Conservation (phyloP, 1,140 invertebrate genomes). For the Trichonephila inaurata region DNA sequence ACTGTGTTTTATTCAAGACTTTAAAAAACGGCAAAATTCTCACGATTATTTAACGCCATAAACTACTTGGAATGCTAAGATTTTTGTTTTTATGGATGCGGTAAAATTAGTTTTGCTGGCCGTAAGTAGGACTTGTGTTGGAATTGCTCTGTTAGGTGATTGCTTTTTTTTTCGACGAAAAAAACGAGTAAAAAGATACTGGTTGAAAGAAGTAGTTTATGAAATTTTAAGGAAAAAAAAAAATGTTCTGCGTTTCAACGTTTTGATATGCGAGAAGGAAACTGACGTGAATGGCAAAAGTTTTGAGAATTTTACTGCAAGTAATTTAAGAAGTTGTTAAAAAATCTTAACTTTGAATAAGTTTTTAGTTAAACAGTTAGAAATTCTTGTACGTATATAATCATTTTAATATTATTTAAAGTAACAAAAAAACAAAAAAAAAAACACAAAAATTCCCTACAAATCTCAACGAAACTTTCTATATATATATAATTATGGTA, state of each 20-base stretch:
- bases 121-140: slow-evolving; percentile 16
- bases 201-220: neutral
- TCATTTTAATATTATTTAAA: no score
- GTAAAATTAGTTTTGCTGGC: slow-evolving; percentile 69
- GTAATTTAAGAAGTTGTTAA: no score
- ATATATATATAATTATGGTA: no score
- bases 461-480: no score
- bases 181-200: neutral
- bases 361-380: no score
- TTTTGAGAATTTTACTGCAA: neutral
- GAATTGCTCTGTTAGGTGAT: slow-evolving; percentile 56
- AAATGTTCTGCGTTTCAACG: neutral
- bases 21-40: slow-evolving; percentile 65
- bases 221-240: neutral
- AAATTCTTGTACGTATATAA: no score
- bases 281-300: neutral
- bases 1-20: slow-evolving; percentile 59
- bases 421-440: no score
- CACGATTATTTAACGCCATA: slow-evolving; percentile 71
- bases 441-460: no score
- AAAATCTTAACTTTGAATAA: no score
- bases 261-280: neutral
- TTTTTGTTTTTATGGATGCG: slow-evolving; percentile 51
- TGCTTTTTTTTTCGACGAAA: slow-evolving; percentile 29
- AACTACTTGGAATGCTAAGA: slow-evolving; percentile 44